Evolutionary conservation across 2,113 vertebrate species (phyloP).

Genomic region (Malaclemys terrapin): DNA sequence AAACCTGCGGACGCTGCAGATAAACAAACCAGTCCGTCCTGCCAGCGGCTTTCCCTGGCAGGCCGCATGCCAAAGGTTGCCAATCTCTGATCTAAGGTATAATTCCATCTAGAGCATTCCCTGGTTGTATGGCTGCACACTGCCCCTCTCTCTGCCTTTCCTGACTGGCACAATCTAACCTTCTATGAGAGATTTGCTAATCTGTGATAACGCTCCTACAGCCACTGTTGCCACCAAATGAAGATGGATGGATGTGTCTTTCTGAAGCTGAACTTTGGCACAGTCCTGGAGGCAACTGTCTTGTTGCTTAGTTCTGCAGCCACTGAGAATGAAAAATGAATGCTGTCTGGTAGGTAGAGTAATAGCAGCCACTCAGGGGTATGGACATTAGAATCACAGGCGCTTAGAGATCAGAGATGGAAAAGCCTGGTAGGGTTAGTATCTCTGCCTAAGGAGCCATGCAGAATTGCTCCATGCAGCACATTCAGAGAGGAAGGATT

Average conservation of each 20-base stretch:
- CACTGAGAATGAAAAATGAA: conserved; percentile 58
- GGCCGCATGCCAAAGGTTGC: too few relatives aligned
- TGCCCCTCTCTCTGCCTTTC: neutral
- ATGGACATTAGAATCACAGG: conserved; percentile 38
- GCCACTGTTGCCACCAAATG: neutral
- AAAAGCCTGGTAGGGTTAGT: neutral
- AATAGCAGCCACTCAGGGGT: neutral
- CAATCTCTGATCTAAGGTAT: neutral
- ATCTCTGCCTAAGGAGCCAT: conserved; percentile 6
- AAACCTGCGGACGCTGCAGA: too few relatives aligned
- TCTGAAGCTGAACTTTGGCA: conserved; percentile 49
- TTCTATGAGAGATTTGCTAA: neutral
- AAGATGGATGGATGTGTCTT: conserved; percentile 21
- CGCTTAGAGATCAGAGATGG: conserved; percentile 43
- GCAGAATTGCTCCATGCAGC: conserved; percentile 9
- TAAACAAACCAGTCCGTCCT: too few relatives aligned
- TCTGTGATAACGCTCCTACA: conserved; percentile 29
- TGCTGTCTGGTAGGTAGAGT: rapidly evolving
- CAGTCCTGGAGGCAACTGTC: conserved; percentile 35
- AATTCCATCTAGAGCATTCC: neutral
- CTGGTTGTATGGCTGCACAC: neutral
- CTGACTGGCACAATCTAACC: neutral
- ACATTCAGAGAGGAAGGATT: neutral
- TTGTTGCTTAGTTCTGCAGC: neutral
- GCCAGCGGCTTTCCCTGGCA: too few relatives aligned